Base-by-base conservation (phyloP, 2,888 invertebrate species). In the Petrophora chlorosata region DNA sequence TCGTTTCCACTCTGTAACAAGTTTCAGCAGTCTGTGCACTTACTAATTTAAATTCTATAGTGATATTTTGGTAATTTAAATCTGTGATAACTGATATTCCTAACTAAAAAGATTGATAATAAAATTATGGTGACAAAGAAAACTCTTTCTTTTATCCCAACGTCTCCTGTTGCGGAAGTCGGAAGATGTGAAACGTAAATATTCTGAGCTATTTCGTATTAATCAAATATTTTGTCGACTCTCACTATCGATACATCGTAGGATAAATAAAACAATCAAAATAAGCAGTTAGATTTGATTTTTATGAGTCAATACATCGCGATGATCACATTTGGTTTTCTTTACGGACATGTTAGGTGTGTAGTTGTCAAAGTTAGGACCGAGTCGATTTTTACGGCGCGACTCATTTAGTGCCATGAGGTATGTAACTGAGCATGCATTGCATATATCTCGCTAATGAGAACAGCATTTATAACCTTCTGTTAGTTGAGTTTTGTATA, bases 111-210 rank as follows among this genome's bases (percentile, higher is more conserved):
- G 61, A 62, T 69, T 81, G 76, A 73, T 60, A 86, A 85, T 85
- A 87, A 87, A 85, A 75, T 61, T 67, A 73, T 87, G 78, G 82
- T 79, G 66, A 77, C 76, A 81, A 78, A 75, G 50, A 76, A 82
- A 81, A 79, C 81, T 87, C 80, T 89, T 90, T 89, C 88, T 84
- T 89, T 89, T 79, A 72, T 76, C 87, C 88, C 82, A 76, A 74
- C 73, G 78, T 72, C 67, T 76, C 82, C 87, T 77, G 41, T 59
- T 60, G 59, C 62, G 64, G 52, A 55, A 47, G 52, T 43, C 35
- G 25, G 23, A 29, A 35, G 34, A 23, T 16, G 17, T 7, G 12
- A 17, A 25, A 35, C 29, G 23, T 9, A 17, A 10, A n/a, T 17
- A 9, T n/a, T 32, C 14, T 10, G n/a, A 12, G 10, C 5, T 25